phyloP scores from a whole-genome alignment of 2,888 invertebrate genomes.

The Beris morrisii region DNA sequence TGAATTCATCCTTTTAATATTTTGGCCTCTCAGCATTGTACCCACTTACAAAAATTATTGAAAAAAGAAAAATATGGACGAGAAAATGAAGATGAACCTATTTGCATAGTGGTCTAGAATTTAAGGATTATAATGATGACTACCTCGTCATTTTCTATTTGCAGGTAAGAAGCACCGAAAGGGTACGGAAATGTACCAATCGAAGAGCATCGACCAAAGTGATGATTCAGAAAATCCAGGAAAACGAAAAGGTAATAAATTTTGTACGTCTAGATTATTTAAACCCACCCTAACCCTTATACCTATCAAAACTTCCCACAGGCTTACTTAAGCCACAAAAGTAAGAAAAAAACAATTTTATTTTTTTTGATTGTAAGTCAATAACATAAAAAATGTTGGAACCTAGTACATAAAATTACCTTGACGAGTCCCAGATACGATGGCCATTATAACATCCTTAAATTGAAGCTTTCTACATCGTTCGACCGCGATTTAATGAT shows the following conservation, averaged over 20 bases:
- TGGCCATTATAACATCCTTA: constrained; percentile 14
- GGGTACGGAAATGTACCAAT: constrained; percentile 52
- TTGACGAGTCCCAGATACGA: constrained; percentile 17
- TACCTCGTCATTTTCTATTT: constrained; percentile 43
- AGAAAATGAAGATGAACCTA: not conserved
- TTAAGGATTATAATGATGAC: constrained; percentile 19
- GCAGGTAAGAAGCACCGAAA: constrained; percentile 40
- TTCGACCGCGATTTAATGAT: constrained; percentile 35
- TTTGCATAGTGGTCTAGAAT: too few relatives aligned
- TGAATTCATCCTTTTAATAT: not conserved
- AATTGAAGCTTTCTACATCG: constrained; percentile 24
- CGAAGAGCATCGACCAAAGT: constrained; percentile 51
- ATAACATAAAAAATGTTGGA: constrained; percentile 9
- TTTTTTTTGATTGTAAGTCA: constrained; percentile 35
- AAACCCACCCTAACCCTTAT: too few relatives aligned
- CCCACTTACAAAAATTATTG: too few relatives aligned
- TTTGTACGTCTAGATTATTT: not conserved
- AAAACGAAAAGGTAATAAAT: constrained; percentile 54
- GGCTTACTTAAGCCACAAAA: too few relatives aligned
- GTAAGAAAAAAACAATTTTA: too few relatives aligned
- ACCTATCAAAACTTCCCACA: too few relatives aligned
- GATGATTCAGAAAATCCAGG: constrained; percentile 56
- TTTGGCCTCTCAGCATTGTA: not conserved
- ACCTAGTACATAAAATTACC: constrained; percentile 24
- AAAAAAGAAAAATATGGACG: too few relatives aligned